Evolutionary conservation across 2,797 vertebrate species (phyloP).

Genomic region (Oryzias dopingdopingensis): DNA sequence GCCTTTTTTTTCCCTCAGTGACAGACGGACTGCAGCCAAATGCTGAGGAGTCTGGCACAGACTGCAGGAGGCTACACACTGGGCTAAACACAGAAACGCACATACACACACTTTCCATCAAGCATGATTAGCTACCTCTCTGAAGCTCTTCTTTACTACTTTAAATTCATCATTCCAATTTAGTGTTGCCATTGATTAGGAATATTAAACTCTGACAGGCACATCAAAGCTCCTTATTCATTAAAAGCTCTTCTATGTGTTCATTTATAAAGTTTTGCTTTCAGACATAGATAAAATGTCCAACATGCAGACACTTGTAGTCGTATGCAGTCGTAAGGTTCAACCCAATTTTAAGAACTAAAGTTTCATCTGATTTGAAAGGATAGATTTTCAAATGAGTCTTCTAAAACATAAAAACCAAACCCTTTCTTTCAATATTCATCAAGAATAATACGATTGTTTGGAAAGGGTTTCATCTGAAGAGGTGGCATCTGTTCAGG

Average conservation of each 20-base stretch:
- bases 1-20: conserved; percentile 34
- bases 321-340: background rate
- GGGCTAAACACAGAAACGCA: conserved; percentile 17
- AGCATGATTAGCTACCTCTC: conserved; percentile 35
- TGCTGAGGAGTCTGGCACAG: conserved; percentile 66
- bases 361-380: background rate
- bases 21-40: conserved; percentile 61
- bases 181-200: conserved; percentile 23
- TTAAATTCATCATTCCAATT: conserved; percentile 31
- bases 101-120: conserved; percentile 28
- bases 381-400: conserved; percentile 1
- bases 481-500: conserved; percentile 34
- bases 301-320: too few species aligned
- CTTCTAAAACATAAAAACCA: background rate
- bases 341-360: background rate
- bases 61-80: conserved; percentile 54
- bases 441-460: conserved; percentile 20
- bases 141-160: conserved; percentile 23
- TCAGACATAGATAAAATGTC: too few species aligned
- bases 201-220: conserved; percentile 23
- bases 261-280: too few species aligned
- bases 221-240: conserved; percentile 17
- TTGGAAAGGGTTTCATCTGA: conserved; percentile 38
- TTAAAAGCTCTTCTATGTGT: background rate
- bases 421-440: conserved; percentile 2